These are phyloP conservation scores for Euproctis similis DNA, from an alignment of 2,888 invertebrate species.

Conservation along the genomic window DNA sequence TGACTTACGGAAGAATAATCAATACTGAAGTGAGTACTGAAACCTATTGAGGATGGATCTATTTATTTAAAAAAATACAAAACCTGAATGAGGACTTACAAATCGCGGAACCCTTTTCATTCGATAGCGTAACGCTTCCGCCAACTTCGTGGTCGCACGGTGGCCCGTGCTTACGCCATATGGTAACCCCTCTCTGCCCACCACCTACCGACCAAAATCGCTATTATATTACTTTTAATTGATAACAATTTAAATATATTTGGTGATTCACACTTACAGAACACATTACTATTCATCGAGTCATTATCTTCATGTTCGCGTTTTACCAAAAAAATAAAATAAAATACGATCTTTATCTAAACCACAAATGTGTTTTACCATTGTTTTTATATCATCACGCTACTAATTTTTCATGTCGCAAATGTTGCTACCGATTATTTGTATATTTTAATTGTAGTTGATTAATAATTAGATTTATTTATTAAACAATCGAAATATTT, in stretches of 20 bases:
- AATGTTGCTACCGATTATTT: slow-evolving; percentile 33
- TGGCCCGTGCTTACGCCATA: slow-evolving; percentile 62
- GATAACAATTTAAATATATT: slow-evolving; percentile 77
- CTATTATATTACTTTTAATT: slow-evolving; percentile 77
- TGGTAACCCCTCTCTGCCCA: slow-evolving; percentile 37
- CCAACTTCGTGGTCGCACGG: slow-evolving; percentile 33
- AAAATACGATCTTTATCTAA: too few relatives aligned
- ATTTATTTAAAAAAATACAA: too few relatives aligned
- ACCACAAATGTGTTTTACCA: slow-evolving; percentile 68
- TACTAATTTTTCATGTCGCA: slow-evolving; percentile 38
- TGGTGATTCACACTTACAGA: slow-evolving; percentile 75
- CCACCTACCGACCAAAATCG: slow-evolving; percentile 66
- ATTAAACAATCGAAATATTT: too few relatives aligned
- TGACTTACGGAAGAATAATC: too few relatives aligned
- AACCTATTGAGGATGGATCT: too few relatives aligned
- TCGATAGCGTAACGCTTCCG: too few relatives aligned
- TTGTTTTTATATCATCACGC: slow-evolving; percentile 61
- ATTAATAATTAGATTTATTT: too few relatives aligned
- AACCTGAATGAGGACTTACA: too few relatives aligned
- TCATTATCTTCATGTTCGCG: slow-evolving; percentile 68
- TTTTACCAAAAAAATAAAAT: slow-evolving; percentile 58
- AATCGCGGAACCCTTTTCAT: too few relatives aligned
- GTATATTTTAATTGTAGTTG: slow-evolving; percentile 13
- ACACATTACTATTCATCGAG: slow-evolving; percentile 74
- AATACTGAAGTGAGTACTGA: too few relatives aligned